Evolutionary conservation across 1,140 invertebrate genomes (phyloP), one percentile per base, ranked within the genome.

Genomic region (Pseudomyrmex sp.): DNA sequence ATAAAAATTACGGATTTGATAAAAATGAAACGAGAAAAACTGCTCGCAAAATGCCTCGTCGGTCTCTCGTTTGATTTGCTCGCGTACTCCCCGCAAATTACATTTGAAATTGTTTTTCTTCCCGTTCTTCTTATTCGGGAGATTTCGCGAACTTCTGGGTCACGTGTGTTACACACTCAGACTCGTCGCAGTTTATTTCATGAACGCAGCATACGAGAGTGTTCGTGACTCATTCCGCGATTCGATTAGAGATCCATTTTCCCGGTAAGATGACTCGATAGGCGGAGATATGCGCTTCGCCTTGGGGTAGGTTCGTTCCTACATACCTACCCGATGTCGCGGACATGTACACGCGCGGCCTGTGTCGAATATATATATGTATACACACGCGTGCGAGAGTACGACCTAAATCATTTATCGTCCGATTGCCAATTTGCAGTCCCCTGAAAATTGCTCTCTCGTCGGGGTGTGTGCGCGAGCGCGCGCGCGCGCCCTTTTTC

Each of bases 381-480:
- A 26, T 26, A 35, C 0, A 68, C 26, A 54, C 62, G 54, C 62
- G 68, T 77, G 9, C 50, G 59, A 68, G 48, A 77, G 48, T 56
- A 68, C 74, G 62, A 88, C 72, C 76, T 89, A 89, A 89, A 89
- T 89, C 84, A 89, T 89, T 89, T 89, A 89, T 70, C 88, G 85
- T 89, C 70, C 88, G 86, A 89, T 89, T 89, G 88, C 72, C 88
- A 89, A 89, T 89, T 89, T 86, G 82, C 82, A 89, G 88, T 85
- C 88, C 87, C 75, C 73, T 56, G 85, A 89, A 89, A 89, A 89
- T 86, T 86, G 87, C 62, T 86, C 62, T 83, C 77, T 83, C 77
- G 68, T 74, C 75, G 69, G 72, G 76, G 48, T 26, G 26, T 26
- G 26, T 26, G 26, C 0, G 35, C 35, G 35, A 18, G 18, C 35